phyloP scores from a whole-genome alignment of 2,113 vertebrate species.

The Tamias sibiricus region DNA sequence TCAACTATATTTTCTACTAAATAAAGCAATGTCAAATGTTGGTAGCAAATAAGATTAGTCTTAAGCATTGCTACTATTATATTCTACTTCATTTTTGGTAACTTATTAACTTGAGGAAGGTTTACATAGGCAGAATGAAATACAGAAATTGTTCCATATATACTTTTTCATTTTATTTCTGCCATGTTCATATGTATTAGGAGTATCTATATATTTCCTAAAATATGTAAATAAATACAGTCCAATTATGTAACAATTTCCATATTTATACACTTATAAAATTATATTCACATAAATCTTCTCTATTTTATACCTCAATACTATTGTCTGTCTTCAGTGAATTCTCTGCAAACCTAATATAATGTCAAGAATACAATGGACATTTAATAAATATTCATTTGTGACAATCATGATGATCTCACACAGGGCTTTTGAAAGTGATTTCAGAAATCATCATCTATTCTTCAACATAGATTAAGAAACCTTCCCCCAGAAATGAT shows the following conservation, averaged over 20 bases:
- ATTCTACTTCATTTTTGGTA: constrained; percentile 50
- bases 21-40: background rate
- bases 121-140: constrained; percentile 39
- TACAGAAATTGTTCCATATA: constrained; percentile 11
- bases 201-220: background rate
- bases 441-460: constrained; percentile 69
- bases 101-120: constrained; percentile 30
- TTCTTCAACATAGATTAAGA: constrained; percentile 60
- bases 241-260: constrained; percentile 21
- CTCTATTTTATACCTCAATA: constrained; percentile 13
- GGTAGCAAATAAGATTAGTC: background rate
- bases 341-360: constrained; percentile 25
- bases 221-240: background rate
- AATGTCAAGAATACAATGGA: constrained; percentile 48
- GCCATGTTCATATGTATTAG: background rate
- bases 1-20: constrained; percentile 33
- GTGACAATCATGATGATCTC: constrained; percentile 49
- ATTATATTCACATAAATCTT: constrained; percentile 29
- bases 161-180: background rate
- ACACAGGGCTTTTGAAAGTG: constrained; percentile 54
- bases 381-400: constrained; percentile 74
- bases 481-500: constrained; percentile 34
- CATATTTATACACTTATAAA: constrained; percentile 25
- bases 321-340: constrained; percentile 22
- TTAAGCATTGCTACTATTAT: constrained; percentile 39